A percentile compares a stretch with the other conserved stretches of the same genome.
These are phyloP conservation scores for Aythya baeri DNA, from an alignment of 2,113 vertebrate species.

Conservation along the genomic window DNA sequence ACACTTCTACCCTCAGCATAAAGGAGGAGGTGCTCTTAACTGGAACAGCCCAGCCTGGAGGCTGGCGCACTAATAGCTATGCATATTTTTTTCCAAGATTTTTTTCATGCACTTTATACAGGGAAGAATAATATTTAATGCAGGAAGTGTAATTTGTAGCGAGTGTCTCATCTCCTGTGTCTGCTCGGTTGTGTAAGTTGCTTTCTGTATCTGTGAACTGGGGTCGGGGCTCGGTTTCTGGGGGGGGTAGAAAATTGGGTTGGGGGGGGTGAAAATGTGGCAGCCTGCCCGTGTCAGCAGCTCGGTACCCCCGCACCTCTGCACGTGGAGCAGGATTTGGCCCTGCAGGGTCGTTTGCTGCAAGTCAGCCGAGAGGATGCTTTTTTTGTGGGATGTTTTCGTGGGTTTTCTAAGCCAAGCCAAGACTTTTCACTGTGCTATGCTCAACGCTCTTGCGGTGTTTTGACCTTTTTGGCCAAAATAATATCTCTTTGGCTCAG, in stretches of 20 bases:
- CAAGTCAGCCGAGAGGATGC: background rate
- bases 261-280: background rate
- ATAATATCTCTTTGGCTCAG: fast-evolving
- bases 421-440: background rate
- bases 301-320: background rate
- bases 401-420: background rate
- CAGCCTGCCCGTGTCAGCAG: fast-evolving
- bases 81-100: conserved; percentile 28
- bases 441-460: background rate
- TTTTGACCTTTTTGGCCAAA: background rate
- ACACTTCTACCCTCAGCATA: background rate
- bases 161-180: background rate
- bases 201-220: fast-evolving
- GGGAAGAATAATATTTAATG: background rate
- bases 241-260: background rate
- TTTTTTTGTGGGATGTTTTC: background rate
- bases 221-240: background rate
- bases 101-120: conserved; percentile 67
- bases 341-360: fast-evolving
- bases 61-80: background rate
- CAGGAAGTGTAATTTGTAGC: background rate
- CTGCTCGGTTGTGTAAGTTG: fast-evolving
- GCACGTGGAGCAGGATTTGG: fast-evolving
- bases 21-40: conserved; percentile 11
- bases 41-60: background rate